A percentile compares a stretch with the other conserved stretches of the same genome.
Evolutionary conservation across 2,888 invertebrate genomes (phyloP).

Genomic region (Gnatocerus cornutus): DNA sequence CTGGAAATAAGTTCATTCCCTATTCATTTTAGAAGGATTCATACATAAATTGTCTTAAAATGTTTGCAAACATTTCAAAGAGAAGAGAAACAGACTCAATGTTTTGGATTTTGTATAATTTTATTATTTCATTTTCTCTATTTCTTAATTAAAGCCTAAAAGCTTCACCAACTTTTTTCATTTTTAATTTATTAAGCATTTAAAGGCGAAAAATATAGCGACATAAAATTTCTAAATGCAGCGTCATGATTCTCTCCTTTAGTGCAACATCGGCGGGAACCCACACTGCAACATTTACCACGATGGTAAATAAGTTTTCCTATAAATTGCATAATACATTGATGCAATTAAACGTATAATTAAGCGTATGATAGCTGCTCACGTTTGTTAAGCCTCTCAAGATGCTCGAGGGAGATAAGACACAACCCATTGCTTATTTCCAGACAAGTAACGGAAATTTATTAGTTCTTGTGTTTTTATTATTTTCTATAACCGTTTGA

Average conservation of each 20-base stretch:
- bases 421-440: constrained; percentile 6
- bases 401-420: constrained; percentile 26
- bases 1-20: too few relatives aligned
- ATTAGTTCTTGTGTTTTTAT: constrained; percentile 24
- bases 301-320: constrained; percentile 13
- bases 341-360: constrained; percentile 41
- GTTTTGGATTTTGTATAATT: too few relatives aligned
- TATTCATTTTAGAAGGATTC: too few relatives aligned
- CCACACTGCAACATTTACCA: constrained; percentile 24
- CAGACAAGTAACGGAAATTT: constrained; percentile 23
- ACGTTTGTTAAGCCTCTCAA: constrained; percentile 23
- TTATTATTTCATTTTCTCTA: too few relatives aligned
- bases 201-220: too few relatives aligned
- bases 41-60: too few relatives aligned
- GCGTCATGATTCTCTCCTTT: background rate
- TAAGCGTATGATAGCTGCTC: constrained; percentile 37
- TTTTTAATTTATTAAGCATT: too few relatives aligned
- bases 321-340: constrained; percentile 31
- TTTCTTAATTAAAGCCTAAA: too few relatives aligned
- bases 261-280: constrained; percentile 6
- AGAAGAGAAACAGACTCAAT: too few relatives aligned
- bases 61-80: too few relatives aligned
- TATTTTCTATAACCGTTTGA: constrained; percentile 28
- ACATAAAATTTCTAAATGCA: too few relatives aligned
- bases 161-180: too few relatives aligned